phyloP scores from a whole-genome alignment of 2,113 vertebrate genomes.

The Propithecus coquereli region DNA sequence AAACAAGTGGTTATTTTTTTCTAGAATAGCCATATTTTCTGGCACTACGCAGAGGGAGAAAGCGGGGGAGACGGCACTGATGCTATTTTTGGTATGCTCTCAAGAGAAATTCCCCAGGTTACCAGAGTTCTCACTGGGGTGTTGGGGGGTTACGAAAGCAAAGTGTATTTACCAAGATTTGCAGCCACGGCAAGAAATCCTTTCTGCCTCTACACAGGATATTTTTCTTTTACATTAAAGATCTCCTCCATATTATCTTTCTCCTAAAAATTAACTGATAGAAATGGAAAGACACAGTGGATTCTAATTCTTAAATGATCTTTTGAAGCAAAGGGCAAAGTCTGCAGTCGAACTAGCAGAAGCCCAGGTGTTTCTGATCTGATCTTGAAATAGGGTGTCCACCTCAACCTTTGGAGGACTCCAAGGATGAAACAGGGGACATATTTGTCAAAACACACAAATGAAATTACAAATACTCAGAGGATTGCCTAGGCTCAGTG shows the following conservation, averaged over 20 bases:
- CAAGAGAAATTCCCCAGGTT: constrained; percentile 39
- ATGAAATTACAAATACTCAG: neutral
- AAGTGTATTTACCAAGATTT: constrained; percentile 1
- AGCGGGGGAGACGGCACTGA: neutral
- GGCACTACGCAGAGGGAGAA: neutral
- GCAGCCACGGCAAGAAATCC: neutral
- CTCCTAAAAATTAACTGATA: constrained; percentile 1
- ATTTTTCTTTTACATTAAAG: neutral
- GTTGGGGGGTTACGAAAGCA: neutral
- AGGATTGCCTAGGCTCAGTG: neutral
- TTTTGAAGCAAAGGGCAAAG: constrained; percentile 27
- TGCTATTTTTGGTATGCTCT: constrained; percentile 36
- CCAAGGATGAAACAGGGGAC: neutral
- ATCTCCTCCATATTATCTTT: constrained; percentile 16
- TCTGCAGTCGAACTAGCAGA: neutral
- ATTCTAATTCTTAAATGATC: constrained; percentile 31
- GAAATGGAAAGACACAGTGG: constrained; percentile 47
- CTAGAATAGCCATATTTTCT: neutral
- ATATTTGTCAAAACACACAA: neutral
- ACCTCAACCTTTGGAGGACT: neutral
- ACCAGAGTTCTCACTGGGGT: neutral
- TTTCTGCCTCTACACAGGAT: neutral
- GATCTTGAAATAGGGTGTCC: neutral
- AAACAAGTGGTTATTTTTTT: constrained; percentile 2
- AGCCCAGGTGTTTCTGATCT: neutral